phyloP scores from a whole-genome alignment of 2,113 vertebrate species.

The Pterocles burchelli region DNA sequence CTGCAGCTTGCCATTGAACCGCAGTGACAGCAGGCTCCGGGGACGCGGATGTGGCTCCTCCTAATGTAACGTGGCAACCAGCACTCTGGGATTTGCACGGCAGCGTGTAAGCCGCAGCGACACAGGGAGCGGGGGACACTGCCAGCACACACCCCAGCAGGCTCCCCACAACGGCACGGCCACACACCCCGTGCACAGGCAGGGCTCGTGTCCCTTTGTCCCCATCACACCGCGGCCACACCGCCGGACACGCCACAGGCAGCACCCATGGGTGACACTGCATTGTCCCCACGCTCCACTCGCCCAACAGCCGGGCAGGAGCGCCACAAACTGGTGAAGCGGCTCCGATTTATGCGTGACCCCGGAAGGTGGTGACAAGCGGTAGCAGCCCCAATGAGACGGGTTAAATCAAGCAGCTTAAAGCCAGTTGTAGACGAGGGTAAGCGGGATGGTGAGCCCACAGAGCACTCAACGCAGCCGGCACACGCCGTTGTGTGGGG shows the following conservation, averaged over 20 bases:
- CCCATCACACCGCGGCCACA: fast-evolving
- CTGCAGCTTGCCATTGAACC: not conserved
- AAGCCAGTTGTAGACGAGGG: not conserved
- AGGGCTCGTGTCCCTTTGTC: not conserved
- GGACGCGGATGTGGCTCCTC: not conserved
- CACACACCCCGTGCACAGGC: not conserved
- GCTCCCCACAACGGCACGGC: not conserved
- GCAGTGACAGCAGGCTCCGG: not conserved
- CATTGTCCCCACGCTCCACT: fast-evolving
- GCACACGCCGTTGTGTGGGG: not conserved
- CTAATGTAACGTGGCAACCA: conserved; percentile 24
- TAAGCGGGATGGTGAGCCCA: not conserved
- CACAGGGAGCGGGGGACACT: fast-evolving
- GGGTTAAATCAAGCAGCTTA: not conserved
- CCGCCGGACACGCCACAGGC: fast-evolving
- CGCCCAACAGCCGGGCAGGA: fast-evolving
- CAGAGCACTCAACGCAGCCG: fast-evolving
- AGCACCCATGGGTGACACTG: not conserved
- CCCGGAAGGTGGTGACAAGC: not conserved
- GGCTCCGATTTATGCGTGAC: fast-evolving
- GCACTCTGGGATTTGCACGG: not conserved
- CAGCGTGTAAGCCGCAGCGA: not conserved
- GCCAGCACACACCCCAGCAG: fast-evolving
- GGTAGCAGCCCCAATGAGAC: not conserved
- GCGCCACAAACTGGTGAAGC: not conserved